Evolutionary conservation across 2,888 invertebrate species (phyloP).

Genomic region (Drosophila tripunctata): DNA sequence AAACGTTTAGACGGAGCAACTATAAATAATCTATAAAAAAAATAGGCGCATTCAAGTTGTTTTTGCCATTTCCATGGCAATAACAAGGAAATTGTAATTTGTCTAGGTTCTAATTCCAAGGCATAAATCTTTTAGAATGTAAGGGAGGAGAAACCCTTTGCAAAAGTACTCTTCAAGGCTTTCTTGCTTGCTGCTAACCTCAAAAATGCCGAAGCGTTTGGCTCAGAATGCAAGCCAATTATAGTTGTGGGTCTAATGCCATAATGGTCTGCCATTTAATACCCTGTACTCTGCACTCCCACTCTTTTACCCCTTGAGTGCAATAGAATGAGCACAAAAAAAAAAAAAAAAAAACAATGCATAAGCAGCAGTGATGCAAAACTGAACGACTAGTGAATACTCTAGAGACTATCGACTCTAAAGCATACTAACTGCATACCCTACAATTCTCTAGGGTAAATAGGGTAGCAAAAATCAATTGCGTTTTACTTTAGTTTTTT

Average conservation of each 20-base stretch:
- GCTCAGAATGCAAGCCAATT: constrained; percentile 54
- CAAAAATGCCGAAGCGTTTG: constrained; percentile 43
- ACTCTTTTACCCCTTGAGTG: neutral
- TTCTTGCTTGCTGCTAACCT: constrained; percentile 41
- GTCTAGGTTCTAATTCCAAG: neutral
- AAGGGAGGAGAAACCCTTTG: constrained; percentile 19
- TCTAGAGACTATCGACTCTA: neutral
- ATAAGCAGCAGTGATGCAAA: neutral
- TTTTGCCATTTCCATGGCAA: neutral
- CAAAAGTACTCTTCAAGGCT: constrained; percentile 36
- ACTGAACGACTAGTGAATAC: constrained; percentile 5
- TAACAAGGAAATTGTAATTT: constrained; percentile 1
- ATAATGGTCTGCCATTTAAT: constrained; percentile 43
- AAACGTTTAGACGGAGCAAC: no score
- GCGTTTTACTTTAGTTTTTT: constrained; percentile 55
- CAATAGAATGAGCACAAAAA: no score
- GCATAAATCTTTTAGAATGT: neutral
- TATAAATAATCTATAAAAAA: no score
- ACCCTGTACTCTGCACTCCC: neutral
- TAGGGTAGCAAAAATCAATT: constrained; percentile 60
- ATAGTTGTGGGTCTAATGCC: constrained; percentile 48
- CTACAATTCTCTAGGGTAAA: constrained; percentile 32
- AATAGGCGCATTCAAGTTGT: no score
- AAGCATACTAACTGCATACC: neutral
- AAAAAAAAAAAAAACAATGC: constrained; percentile 1